Evolutionary conservation across 2,797 vertebrate species (phyloP).

Genomic region (Tragelaphus eurycerus): DNA sequence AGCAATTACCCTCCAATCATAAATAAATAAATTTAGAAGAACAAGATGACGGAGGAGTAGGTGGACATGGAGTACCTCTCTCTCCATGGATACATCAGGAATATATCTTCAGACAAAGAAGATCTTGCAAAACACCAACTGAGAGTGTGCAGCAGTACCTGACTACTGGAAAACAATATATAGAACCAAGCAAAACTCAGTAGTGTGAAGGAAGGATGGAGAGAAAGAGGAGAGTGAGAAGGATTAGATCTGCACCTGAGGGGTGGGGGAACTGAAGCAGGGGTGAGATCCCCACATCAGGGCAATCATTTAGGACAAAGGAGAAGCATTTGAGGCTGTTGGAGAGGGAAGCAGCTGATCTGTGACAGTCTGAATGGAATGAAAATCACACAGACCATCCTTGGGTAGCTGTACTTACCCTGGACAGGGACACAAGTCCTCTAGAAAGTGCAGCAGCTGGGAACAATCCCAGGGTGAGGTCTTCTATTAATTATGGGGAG

Average conservation of each 20-base stretch:
- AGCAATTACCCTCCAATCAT: no score
- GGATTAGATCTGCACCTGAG: neutral
- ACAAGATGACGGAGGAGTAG: neutral
- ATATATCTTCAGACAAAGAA: neutral
- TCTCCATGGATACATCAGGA: neutral
- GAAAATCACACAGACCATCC: neutral
- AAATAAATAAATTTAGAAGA: no score
- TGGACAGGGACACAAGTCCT: neutral
- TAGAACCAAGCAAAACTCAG: neutral
- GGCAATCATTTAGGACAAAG: neutral
- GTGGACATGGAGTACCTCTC: neutral
- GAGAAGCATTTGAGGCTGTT: neutral
- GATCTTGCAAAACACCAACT: neutral
- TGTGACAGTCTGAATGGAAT: neutral
- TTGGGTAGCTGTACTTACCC: neutral
- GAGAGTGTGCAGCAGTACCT: neutral
- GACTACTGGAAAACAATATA: neutral
- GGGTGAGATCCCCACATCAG: neutral
- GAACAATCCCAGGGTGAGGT: neutral
- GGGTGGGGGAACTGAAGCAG: neutral
- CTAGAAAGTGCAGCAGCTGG: neutral
- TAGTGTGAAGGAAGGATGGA: neutral
- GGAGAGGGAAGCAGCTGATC: neutral
- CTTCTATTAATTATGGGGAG: neutral
- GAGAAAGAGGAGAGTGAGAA: neutral